phyloP scores from a whole-genome alignment of 2,888 invertebrate genomes.

The Taphrorychus bicolor region DNA sequence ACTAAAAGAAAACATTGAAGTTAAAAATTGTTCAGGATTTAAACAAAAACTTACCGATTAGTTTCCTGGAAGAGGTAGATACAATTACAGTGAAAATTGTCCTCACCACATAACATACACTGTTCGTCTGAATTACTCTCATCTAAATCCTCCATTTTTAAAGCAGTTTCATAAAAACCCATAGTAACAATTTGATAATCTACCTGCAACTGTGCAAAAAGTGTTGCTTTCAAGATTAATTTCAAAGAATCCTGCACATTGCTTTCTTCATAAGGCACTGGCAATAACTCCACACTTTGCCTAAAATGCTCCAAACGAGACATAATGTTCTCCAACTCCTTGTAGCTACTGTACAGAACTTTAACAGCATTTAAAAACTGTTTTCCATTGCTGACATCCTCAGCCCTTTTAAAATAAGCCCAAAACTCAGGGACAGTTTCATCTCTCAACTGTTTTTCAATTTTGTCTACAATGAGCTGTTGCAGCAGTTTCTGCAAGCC shows the following conservation, averaged over 20 bases:
- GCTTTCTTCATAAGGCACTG: slow-evolving; percentile 64
- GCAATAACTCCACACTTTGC: slow-evolving; percentile 59
- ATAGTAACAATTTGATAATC: slow-evolving; percentile 73
- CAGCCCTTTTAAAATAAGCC: slow-evolving; percentile 66
- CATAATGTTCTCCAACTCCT: slow-evolving; percentile 64
- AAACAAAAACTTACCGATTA: slow-evolving; percentile 65
- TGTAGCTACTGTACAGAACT: slow-evolving; percentile 66
- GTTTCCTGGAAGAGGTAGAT: slow-evolving; percentile 77
- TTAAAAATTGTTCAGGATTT: neutral
- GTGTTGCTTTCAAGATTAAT: slow-evolving; percentile 68
- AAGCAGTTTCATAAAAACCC: slow-evolving; percentile 79
- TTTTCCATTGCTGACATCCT: slow-evolving; percentile 66
- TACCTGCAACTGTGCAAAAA: slow-evolving; percentile 75
- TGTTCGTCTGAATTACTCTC: slow-evolving; percentile 57
- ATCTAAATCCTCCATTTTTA: slow-evolving; percentile 60
- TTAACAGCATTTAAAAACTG: slow-evolving; percentile 73
- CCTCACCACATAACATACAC: slow-evolving; percentile 78
- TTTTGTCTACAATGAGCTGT: slow-evolving; percentile 59
- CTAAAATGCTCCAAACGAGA: slow-evolving; percentile 65
- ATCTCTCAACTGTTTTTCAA: slow-evolving; percentile 68
- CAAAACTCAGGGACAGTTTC: slow-evolving; percentile 71
- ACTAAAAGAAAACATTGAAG: slow-evolving; percentile 43
- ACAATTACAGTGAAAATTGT: slow-evolving; percentile 64
- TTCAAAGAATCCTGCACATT: slow-evolving; percentile 68
- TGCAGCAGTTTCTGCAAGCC: slow-evolving; percentile 56